These are phyloP conservation scores for Pediacus dermestoides DNA, from an alignment of 2,888 invertebrate species.

Conservation along the genomic window DNA sequence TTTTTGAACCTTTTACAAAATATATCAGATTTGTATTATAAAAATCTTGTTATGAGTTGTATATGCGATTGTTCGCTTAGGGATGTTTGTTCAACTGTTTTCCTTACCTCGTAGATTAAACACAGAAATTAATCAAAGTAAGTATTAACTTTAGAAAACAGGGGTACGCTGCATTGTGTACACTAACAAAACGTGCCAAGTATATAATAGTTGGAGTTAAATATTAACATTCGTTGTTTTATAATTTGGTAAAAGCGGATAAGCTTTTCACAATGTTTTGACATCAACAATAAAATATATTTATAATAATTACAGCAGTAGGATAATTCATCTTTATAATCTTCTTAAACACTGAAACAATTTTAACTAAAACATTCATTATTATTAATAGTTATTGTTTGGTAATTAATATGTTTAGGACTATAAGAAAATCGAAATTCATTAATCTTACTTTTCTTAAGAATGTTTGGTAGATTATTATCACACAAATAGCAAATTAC, in stretches of 20 bases:
- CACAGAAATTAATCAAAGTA: conserved; percentile 30
- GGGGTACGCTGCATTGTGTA: conserved; percentile 22
- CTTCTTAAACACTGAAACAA: too few relatives aligned
- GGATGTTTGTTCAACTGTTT: conserved; percentile 26
- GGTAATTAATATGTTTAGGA: too few relatives aligned
- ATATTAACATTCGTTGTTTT: conserved; percentile 14
- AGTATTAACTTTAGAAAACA: conserved; percentile 27
- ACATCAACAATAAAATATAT: conserved; percentile 3
- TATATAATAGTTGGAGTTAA: conserved; percentile 29
- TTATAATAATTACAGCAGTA: too few relatives aligned
- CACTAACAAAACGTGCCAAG: conserved; percentile 29
- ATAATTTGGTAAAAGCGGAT: conserved; percentile 12
- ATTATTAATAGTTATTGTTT: too few relatives aligned
- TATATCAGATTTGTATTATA: too few relatives aligned
- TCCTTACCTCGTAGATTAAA: conserved; percentile 28
- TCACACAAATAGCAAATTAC: too few relatives aligned
- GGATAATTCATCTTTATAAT: too few relatives aligned
- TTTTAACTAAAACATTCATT: too few relatives aligned
- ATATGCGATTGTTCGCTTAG: conserved; percentile 21
- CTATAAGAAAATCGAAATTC: too few relatives aligned
- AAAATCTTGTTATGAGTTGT: conserved; percentile 9
- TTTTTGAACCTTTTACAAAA: too few relatives aligned
- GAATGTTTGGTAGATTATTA: too few relatives aligned
- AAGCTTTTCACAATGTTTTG: conserved; percentile 6
- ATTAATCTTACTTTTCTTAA: too few relatives aligned